Evolutionary conservation across 23 tunicate genomes (phyloP), one percentile per base, ranked within the genome.

Genomic region (Clavelina lepadiformis): DNA sequence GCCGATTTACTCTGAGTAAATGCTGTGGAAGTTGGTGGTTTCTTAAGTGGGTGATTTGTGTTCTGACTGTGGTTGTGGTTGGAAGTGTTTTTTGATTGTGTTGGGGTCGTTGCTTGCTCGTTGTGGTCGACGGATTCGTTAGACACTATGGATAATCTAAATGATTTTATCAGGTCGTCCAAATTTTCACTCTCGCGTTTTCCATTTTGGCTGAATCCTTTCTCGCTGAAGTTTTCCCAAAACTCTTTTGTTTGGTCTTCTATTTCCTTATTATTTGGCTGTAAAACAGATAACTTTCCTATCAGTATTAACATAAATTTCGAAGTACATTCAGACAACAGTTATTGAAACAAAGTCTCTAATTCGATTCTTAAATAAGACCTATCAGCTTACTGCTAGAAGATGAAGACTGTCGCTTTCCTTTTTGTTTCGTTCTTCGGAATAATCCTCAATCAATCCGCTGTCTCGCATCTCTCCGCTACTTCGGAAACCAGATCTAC

Each of bases 371-470:
- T n/a, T n/a, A n/a, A n/a, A n/a, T n/a, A n/a, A n/a, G n/a, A n/a
- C n/a, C n/a, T n/a, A n/a, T n/a, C n/a, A n/a, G 49, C 11, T 41
- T 41, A 15, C 49, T 11, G 15, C 15, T 41, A 15, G 15, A 41
- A 41, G 49, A 15, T 15, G 11, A n/a, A 53, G 32, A 18, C 6
- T 20, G 32, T 23, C 35, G n/a, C 6, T 58, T 58, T 58, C 6
- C 50, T 31, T 35, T 63, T 63, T 51, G n/a, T n/a, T n/a, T n/a
- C n/a, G n/a, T 7, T 8, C 21, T 35, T 63, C 68, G 3, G 49
- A 6, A 47, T 46, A 73, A 33, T 74, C 80, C 28, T 74, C 80
- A 13, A 74, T 58, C 51, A 63, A 62, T 18, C 80, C 80, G 33
- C 71, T 74, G 62, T 74, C 80, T 28, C 80, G 50, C 46, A 62